phyloP scores from a whole-genome alignment of 64 coral and sea anemone species.

The Stylophora pistillata region DNA sequence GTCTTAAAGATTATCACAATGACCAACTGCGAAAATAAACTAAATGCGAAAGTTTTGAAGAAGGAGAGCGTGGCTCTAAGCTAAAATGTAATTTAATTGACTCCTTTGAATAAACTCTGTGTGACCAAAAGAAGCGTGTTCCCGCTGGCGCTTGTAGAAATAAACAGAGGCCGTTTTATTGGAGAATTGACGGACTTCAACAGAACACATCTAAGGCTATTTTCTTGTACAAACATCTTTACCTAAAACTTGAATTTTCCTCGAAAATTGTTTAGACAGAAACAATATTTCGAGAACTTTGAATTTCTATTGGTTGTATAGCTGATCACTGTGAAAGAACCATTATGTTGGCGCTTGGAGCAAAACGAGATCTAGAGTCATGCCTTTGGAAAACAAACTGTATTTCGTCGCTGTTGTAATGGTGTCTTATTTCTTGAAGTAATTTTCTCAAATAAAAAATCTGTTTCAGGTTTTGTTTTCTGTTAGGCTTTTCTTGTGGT shows the following conservation, averaged over 20 bases:
- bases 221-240: background rate
- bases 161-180: conserved; percentile 7
- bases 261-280: conserved; percentile 9
- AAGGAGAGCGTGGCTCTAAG: background rate
- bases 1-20: background rate
- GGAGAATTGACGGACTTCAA: background rate
- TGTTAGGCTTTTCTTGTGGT: too few species aligned
- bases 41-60: background rate
- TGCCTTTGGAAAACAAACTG: too few species aligned
- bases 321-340: too few species aligned
- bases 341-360: too few species aligned
- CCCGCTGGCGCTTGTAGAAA: background rate
- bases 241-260: background rate
- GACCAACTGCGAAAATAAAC: background rate
- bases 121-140: background rate
- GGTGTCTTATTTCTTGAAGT: too few species aligned
- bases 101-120: background rate
- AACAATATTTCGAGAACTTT: background rate
- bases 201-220: background rate
- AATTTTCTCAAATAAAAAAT: too few species aligned
- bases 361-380: too few species aligned
- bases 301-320: too few species aligned
- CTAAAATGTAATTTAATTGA: background rate
- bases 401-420: too few species aligned
- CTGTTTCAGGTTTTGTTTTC: too few species aligned